Percentiles rank a stretch among this genome's conserved stretches.
Conservation (phyloP, 64 coral and sea anemone genomes). For the Porites australiensis region DNA sequence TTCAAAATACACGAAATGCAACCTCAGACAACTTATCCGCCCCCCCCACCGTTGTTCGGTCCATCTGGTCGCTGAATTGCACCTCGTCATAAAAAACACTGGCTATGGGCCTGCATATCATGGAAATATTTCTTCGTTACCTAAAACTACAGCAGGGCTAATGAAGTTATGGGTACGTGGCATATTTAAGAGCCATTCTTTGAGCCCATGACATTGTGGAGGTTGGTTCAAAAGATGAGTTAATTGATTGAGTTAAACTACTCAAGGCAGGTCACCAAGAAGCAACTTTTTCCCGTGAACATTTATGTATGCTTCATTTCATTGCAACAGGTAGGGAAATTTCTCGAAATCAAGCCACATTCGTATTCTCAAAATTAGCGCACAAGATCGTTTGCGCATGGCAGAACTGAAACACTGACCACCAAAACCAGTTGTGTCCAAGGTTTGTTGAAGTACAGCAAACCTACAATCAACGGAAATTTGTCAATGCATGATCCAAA, state of each 20-base stretch:
- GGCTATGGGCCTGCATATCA: not conserved
- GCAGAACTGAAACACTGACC: slow-evolving; percentile 11
- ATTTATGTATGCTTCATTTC: slow-evolving; percentile 23
- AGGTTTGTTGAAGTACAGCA: not conserved
- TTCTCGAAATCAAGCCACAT: not conserved
- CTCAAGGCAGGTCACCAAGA: slow-evolving; percentile 42
- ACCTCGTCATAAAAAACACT: too few relatives aligned
- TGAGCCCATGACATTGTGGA: slow-evolving; percentile 26
- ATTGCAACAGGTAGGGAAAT: not conserved
- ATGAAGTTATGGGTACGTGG: slow-evolving; percentile 45
- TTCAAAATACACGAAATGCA: too few relatives aligned
- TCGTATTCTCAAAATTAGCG: not conserved
- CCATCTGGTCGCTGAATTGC: too few relatives aligned
- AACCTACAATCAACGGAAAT: not conserved
- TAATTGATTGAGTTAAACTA: slow-evolving; percentile 39
- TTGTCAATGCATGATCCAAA: not conserved
- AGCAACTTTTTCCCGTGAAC: slow-evolving; percentile 56
- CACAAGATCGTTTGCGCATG: not conserved
- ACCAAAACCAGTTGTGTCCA: not conserved
- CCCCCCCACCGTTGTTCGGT: too few relatives aligned
- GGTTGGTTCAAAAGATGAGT: slow-evolving; percentile 42
- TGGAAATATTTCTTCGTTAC: slow-evolving; percentile 3
- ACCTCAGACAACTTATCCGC: too few relatives aligned
- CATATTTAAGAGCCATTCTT: slow-evolving; percentile 37
- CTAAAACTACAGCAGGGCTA: not conserved